These are phyloP conservation scores for Amphipoea oculea DNA, from an alignment of 2,888 invertebrate species.

Conservation along the genomic window DNA sequence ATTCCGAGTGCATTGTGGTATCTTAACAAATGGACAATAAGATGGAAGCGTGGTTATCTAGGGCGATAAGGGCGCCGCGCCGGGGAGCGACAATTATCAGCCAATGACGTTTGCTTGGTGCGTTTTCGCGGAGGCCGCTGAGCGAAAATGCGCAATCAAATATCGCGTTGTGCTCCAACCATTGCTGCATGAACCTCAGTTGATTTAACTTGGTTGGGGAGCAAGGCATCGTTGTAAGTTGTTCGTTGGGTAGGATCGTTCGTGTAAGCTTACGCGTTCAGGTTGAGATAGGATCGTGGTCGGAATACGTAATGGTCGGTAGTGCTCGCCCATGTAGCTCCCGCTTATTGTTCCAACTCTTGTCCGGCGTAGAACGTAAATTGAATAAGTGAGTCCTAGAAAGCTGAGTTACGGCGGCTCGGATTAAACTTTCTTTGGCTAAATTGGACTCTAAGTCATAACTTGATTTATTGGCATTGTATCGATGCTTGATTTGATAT, in stretches of 20 bases:
- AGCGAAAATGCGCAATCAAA: constrained; percentile 41
- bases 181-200: constrained; percentile 67
- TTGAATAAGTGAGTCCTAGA: constrained; percentile 82
- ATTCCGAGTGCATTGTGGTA: constrained; percentile 89
- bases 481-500: constrained; percentile 65
- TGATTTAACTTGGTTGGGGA: constrained; percentile 16
- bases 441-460: constrained; percentile 79
- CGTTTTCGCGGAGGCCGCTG: constrained; percentile 70
- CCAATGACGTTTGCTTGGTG: constrained; percentile 77
- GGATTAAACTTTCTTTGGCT: constrained; percentile 71
- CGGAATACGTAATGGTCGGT: constrained; percentile 88
- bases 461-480: constrained; percentile 71
- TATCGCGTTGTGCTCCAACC: constrained; percentile 55
- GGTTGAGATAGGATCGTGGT: constrained; percentile 80
- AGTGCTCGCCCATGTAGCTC: constrained; percentile 87
- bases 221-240: constrained; percentile 53
- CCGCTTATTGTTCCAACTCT: constrained; percentile 81
- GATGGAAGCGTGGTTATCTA: constrained; percentile 88
- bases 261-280: constrained; percentile 63
- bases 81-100: constrained; percentile 88
- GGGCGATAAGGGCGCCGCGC: constrained; percentile 86
- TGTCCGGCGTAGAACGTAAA: constrained; percentile 79
- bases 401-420: constrained; percentile 71
- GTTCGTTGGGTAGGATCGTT: constrained; percentile 46
- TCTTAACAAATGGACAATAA: constrained; percentile 87